These are phyloP conservation scores for Lophochroa leadbeateri DNA, from an alignment of 2,113 vertebrate genomes.

Conservation along the genomic window DNA sequence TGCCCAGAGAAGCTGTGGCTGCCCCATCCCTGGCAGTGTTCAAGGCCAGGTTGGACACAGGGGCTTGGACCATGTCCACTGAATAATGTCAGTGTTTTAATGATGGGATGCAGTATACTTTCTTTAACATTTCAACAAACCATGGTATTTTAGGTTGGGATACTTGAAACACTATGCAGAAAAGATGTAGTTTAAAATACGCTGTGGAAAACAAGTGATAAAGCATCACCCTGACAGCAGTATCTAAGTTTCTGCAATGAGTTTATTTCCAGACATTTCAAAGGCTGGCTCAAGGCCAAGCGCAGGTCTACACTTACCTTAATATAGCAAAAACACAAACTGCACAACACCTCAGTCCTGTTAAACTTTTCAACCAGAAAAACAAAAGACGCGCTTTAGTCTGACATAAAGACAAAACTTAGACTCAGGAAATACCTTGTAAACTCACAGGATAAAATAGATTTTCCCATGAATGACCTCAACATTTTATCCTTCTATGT, in stretches of 20 bases:
- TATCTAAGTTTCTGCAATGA: neutral
- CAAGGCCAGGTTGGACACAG: too few species aligned
- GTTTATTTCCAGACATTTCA: neutral
- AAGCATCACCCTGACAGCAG: neutral
- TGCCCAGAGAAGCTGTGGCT: too few species aligned
- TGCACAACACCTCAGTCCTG: neutral
- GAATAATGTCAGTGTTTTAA: neutral
- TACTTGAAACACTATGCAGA: neutral
- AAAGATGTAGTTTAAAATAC: neutral
- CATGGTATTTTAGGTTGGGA: neutral
- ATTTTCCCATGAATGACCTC: neutral
- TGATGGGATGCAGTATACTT: neutral
- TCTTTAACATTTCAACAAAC: neutral
- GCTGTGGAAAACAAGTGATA: neutral
- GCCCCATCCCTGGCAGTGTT: too few species aligned
- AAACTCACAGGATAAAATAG: neutral
- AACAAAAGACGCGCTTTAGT: neutral
- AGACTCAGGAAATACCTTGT: neutral
- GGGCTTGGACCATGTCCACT: fast-evolving
- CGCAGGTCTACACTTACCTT: neutral
- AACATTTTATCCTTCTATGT: neutral
- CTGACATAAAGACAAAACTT: neutral
- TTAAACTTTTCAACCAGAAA: neutral
- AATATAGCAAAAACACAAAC: neutral
- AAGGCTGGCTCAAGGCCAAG: neutral